Base-by-base conservation (phyloP, 37 sponge, comb jelly and placozoan species). In the Mnemiopsis leidyi region DNA sequence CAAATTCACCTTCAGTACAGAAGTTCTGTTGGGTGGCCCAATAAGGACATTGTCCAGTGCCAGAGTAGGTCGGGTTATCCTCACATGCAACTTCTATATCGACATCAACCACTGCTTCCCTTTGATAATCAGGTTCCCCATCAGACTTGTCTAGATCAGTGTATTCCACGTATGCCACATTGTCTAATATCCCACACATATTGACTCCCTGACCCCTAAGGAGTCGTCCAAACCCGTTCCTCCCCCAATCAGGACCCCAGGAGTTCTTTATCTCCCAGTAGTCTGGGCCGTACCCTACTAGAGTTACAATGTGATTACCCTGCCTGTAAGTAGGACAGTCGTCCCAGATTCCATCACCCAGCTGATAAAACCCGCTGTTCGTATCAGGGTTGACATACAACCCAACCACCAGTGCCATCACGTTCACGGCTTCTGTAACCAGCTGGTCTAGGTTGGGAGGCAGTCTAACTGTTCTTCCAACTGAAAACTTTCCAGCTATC, bases 181-280 rank as follows among this genome's bases (percentile, higher is more conserved):
- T 23, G 36, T 32, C 39, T 29, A 85, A 1, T 16, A 85, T 40
- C 7, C 90, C 90, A 33, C 90, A 85, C 90, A 85, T 85, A 61
- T 85, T 85, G 61, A 40, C 39, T 20, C 90, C 90, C 35, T 85
- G 36, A 13, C 61, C 90, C 2, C 90, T 13, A 0, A 40, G 40
- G 39, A 85, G 1, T 0, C 39, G 38, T 2, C 90, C 90, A 85
- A 85, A 85, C 39, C 90, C 90, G 48, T 85, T 85, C n/a, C 1
- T 25, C 0, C 90, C 90, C 90, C 90, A 85, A 21, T 85, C 90
- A 25, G 48, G 29, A 28, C 90, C 90, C 90, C 90, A 85, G 25
- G 90, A 85, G 61, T 85, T 85, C 61, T 85, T 85, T 18, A 85
- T 40, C 0, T 35, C 36, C 61, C 61, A 85, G 90, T 85, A 85